A percentile compares a stretch with the other conserved stretches of the same genome.
These are phyloP conservation scores for Crambe crambe DNA, from an alignment of 37 sponge, comb jelly and placozoan genomes.

Conservation along the genomic window DNA sequence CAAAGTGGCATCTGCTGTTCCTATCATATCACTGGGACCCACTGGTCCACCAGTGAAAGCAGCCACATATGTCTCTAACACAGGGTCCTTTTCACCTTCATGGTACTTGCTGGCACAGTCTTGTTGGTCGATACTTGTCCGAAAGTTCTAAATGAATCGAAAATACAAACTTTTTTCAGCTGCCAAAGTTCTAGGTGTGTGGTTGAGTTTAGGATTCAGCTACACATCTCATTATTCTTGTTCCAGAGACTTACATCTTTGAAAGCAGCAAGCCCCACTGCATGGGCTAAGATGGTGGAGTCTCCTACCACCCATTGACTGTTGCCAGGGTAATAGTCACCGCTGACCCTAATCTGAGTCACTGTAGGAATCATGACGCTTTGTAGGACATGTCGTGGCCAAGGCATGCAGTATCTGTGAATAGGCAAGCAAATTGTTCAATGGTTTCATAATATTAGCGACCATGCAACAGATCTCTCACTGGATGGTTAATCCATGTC, in stretches of 20 bases:
- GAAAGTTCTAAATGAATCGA: conserved; percentile 35
- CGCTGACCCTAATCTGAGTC: conserved; percentile 74
- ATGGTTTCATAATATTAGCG: too few relatives aligned
- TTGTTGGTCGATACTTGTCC: conserved; percentile 30
- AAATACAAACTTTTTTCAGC: background rate
- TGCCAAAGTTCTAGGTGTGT: too few relatives aligned
- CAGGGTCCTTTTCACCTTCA: conserved; percentile 49
- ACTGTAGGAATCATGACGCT: conserved; percentile 56
- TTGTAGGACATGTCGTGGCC: conserved; percentile 67
- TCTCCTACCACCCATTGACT: conserved; percentile 81
- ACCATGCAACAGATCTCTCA: conserved; percentile 15
- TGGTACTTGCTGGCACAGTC: background rate
- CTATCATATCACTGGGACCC: conserved; percentile 63
- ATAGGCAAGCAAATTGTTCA: background rate
- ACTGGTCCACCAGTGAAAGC: conserved; percentile 72
- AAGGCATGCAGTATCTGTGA: conserved; percentile 78
- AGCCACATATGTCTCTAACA: conserved; percentile 66
- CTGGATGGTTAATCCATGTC: conserved; percentile 70
- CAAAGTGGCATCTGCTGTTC: conserved; percentile 36
- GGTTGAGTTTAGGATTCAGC: too few relatives aligned
- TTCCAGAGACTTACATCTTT: conserved; percentile 75
- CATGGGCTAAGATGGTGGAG: conserved; percentile 59
- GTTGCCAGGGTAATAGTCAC: conserved; percentile 79
- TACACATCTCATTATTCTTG: too few relatives aligned
- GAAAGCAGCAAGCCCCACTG: conserved; percentile 75